phyloP scores from a whole-genome alignment of 2,888 invertebrate species.

The Leptothorax acervorum region DNA sequence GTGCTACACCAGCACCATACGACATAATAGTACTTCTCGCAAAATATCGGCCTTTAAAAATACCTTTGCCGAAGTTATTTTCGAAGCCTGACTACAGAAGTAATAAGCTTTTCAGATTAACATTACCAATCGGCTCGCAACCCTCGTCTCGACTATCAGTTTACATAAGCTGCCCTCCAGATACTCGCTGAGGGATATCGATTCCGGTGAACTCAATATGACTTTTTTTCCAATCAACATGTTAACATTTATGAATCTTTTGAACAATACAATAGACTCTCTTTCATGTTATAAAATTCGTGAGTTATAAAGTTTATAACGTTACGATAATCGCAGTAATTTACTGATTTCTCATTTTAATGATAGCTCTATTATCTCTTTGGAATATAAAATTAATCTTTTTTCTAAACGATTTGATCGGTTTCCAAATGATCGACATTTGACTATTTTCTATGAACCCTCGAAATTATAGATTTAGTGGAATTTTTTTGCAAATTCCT shows the following conservation, averaged over 20 bases:
- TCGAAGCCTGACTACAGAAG: slow-evolving; percentile 28
- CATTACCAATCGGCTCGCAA: slow-evolving; percentile 11
- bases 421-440: not conserved
- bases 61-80: not conserved
- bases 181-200: slow-evolving; percentile 8
- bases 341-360: not conserved
- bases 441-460: not conserved
- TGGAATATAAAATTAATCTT: not conserved
- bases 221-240: not conserved
- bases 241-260: not conserved
- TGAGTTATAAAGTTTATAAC: not conserved
- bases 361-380: not conserved
- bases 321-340: not conserved
- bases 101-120: slow-evolving; percentile 48
- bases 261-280: not conserved
- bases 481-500: not conserved
- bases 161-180: slow-evolving; percentile 32
- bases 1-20: not conserved
- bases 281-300: not conserved
- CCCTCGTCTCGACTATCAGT: slow-evolving; percentile 27
- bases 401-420: not conserved
- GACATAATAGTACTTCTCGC: not conserved
- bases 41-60: not conserved
- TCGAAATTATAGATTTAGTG: not conserved
- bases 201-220: not conserved